Evolutionary conservation across 2,888 invertebrate species (phyloP).

Genomic region (Prosopocoilus inquinatus): DNA sequence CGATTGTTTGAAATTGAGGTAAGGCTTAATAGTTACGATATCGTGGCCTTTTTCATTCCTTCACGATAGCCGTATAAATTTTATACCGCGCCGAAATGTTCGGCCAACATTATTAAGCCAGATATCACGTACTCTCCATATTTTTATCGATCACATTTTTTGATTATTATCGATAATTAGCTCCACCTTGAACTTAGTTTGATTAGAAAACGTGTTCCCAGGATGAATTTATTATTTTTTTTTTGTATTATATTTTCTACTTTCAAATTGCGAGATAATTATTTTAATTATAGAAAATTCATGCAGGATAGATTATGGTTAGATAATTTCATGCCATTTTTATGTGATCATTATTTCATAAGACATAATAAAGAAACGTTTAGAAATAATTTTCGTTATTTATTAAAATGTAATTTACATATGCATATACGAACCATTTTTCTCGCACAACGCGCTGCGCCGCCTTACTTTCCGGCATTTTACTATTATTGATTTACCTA

Average conservation of each 20-base stretch:
- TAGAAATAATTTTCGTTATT: too few relatives aligned
- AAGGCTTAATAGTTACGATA: constrained; percentile 3
- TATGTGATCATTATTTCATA: neutral
- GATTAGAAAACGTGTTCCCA: constrained; percentile 36
- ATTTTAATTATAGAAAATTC: constrained; percentile 34
- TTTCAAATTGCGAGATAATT: constrained; percentile 31
- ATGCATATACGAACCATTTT: too few relatives aligned
- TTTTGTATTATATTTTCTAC: constrained; percentile 5
- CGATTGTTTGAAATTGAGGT: constrained; percentile 13
- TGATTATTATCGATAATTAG: constrained; percentile 39
- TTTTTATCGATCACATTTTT: constrained; percentile 36
- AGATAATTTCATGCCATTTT: constrained; percentile 19
- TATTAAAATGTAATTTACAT: too few relatives aligned
- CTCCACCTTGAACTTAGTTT: constrained; percentile 38
- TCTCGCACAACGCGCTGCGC: too few relatives aligned
- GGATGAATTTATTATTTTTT: constrained; percentile 31
- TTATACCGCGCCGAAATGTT: constrained; percentile 6
- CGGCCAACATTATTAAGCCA: constrained; percentile 24
- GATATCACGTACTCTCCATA: constrained; percentile 28
- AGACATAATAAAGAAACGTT: too few relatives aligned
- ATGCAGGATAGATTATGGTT: constrained; percentile 26
- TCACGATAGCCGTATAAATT: constrained; percentile 1
- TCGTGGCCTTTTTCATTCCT: constrained; percentile 1
- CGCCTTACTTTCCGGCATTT: too few relatives aligned
- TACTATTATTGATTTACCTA: too few relatives aligned